Percentiles rank a stretch among this genome's conserved stretches.
These are phyloP conservation scores for Notolabrus celidotus DNA, from an alignment of 2,797 vertebrate genomes.

Conservation along the genomic window DNA sequence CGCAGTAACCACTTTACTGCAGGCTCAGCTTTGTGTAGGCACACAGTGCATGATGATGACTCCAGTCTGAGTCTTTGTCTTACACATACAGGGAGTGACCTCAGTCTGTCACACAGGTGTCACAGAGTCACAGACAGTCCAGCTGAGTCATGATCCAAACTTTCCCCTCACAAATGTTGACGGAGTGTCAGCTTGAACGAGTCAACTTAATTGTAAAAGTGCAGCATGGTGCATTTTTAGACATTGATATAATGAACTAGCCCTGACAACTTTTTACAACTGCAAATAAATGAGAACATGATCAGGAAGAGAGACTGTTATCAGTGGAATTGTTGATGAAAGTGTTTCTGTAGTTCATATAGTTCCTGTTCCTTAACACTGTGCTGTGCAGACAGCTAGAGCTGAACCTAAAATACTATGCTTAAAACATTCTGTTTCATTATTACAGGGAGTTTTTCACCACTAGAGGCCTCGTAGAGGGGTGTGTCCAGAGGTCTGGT, in stretches of 20 bases:
- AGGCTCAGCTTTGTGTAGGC: slow-evolving; percentile 70
- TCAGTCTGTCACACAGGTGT: slow-evolving; percentile 75
- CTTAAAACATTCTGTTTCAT: slow-evolving; percentile 37
- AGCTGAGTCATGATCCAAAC: slow-evolving; percentile 66
- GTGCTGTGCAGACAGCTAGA: slow-evolving; percentile 27
- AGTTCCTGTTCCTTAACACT: slow-evolving; percentile 2
- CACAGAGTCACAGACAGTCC: slow-evolving; percentile 59
- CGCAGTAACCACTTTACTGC: slow-evolving; percentile 73
- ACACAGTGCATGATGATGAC: slow-evolving; percentile 48
- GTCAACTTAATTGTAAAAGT: slow-evolving; percentile 27
- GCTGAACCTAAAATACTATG: slow-evolving; percentile 30
- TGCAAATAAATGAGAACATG: slow-evolving; percentile 36
- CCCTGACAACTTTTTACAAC: slow-evolving; percentile 35
- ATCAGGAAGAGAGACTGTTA: slow-evolving; percentile 27
- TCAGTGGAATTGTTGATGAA: slow-evolving; percentile 22
- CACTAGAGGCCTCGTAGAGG: slow-evolving; percentile 1
- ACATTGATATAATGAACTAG: slow-evolving; percentile 29
- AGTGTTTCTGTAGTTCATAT: slow-evolving; percentile 19
- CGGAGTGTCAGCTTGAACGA: slow-evolving; percentile 23
- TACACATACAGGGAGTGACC: slow-evolving; percentile 64
- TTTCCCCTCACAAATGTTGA: slow-evolving; percentile 50
- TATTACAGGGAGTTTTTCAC: slow-evolving; percentile 19
- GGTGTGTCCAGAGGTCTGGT: no score
- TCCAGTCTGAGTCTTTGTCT: slow-evolving; percentile 71
- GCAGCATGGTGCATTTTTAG: slow-evolving; percentile 42